Percentiles rank a stretch among this genome's conserved stretches.
Evolutionary conservation across 2,113 vertebrate genomes (phyloP).

Genomic region (Zingel zingel): DNA sequence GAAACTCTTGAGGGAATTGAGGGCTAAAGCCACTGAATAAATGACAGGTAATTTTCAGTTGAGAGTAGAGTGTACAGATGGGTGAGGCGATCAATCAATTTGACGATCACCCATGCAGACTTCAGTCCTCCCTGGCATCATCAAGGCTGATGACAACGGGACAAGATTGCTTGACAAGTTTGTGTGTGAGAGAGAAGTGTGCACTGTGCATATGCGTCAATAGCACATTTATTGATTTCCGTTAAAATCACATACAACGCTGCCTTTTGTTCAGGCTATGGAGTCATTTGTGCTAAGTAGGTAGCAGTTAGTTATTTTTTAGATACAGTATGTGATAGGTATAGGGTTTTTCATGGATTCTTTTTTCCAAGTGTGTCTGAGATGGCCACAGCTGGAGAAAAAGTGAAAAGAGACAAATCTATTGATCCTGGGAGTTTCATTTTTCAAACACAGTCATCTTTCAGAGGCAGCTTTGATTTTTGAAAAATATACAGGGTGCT

Average conservation of each 20-base stretch:
- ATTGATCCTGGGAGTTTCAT: conserved; percentile 76
- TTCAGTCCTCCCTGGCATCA: conserved; percentile 65
- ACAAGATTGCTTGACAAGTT: conserved; percentile 66
- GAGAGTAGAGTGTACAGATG: conserved; percentile 55
- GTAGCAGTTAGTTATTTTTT: conserved; percentile 43
- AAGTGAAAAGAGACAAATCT: conserved; percentile 69
- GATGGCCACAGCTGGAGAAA: conserved; percentile 69
- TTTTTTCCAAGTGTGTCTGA: conserved; percentile 47
- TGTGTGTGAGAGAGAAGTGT: conserved; percentile 5
- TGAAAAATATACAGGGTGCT: conserved; percentile 61
- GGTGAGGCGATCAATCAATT: conserved; percentile 86
- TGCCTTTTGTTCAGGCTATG: conserved; percentile 52
- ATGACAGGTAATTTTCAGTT: conserved; percentile 89
- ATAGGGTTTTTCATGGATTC: conserved; percentile 64
- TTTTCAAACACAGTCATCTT: conserved; percentile 72
- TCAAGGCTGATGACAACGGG: conserved; percentile 63
- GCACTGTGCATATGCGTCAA: conserved; percentile 23
- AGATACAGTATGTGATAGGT: conserved; percentile 31
- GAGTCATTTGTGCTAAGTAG: conserved; percentile 48
- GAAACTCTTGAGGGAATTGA: conserved; percentile 79
- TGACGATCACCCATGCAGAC: conserved; percentile 85
- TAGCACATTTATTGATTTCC: conserved; percentile 46
- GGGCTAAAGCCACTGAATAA: conserved; percentile 85
- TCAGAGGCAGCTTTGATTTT: conserved; percentile 67
- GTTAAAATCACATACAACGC: conserved; percentile 32